phyloP scores from a whole-genome alignment of 1,140 invertebrate species.

The Drosophila leontia region DNA sequence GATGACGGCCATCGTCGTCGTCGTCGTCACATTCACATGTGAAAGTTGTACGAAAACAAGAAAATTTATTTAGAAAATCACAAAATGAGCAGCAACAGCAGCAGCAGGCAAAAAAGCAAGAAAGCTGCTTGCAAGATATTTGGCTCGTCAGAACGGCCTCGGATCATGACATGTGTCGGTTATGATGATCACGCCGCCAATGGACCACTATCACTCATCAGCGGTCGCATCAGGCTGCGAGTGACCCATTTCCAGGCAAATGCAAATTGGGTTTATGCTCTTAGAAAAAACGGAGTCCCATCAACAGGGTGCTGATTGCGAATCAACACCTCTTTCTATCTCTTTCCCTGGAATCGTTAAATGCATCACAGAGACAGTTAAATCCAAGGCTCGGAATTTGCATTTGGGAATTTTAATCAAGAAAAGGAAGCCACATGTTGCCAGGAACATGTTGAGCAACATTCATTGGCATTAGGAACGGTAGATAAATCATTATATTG shows the following conservation, averaged over 20 bases:
- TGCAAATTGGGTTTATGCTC: slow-evolving; percentile 23
- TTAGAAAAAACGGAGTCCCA: slow-evolving; percentile 9
- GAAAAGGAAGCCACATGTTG: background rate
- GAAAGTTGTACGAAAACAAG: slow-evolving; percentile 77
- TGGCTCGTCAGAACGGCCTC: slow-evolving; percentile 42
- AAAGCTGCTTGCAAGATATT: slow-evolving; percentile 13
- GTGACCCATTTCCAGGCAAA: slow-evolving; percentile 28
- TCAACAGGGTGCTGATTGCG: slow-evolving; percentile 27
- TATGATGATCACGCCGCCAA: slow-evolving; percentile 39
- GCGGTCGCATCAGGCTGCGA: background rate
- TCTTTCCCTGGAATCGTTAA: slow-evolving; percentile 8
- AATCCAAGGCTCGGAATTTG: background rate
- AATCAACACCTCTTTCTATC: slow-evolving; percentile 1
- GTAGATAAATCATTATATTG: no score
- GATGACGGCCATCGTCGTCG: slow-evolving; percentile 52
- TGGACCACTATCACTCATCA: slow-evolving; percentile 35
- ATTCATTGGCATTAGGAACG: background rate
- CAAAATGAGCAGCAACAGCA: slow-evolving; percentile 44
- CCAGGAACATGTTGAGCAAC: background rate
- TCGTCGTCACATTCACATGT: slow-evolving; percentile 68
- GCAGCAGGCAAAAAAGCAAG: slow-evolving; percentile 34
- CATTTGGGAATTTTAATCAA: background rate
- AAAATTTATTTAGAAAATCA: slow-evolving; percentile 74
- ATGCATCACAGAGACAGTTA: background rate
- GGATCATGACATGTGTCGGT: slow-evolving; percentile 49